These are phyloP conservation scores for Hirundo rustica DNA, from an alignment of 2,797 vertebrate genomes.

Conservation along the genomic window DNA sequence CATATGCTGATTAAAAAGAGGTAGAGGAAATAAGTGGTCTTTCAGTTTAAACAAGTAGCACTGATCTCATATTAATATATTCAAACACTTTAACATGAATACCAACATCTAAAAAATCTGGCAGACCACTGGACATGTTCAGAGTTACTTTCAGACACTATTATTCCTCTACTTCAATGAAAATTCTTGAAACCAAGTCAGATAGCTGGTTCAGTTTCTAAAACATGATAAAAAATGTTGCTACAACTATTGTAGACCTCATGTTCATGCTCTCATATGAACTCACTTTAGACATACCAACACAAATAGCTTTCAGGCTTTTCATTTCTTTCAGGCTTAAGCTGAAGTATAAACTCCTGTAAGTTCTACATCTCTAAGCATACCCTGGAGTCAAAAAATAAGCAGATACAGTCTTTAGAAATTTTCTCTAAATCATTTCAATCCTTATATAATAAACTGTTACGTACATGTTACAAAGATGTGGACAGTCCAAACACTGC, in stretches of 20 bases:
- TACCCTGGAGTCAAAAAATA: background rate
- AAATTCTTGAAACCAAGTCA: background rate
- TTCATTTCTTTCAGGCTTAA: background rate
- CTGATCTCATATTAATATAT: background rate
- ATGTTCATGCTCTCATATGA: background rate
- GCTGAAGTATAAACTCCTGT: background rate
- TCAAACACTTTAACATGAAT: background rate
- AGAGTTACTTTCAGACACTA: background rate
- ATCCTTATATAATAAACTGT: background rate
- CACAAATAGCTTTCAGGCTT: background rate
- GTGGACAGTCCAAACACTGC: conserved; percentile 88
- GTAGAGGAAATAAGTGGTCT: background rate
- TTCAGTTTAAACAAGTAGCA: background rate
- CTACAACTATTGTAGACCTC: background rate
- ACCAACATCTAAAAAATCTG: background rate
- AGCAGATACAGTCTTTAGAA: background rate
- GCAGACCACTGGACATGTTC: background rate
- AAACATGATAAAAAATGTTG: background rate
- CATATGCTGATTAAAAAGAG: background rate
- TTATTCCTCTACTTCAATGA: background rate
- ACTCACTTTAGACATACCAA: background rate
- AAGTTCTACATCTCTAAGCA: background rate
- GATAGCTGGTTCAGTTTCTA: background rate
- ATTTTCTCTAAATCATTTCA: background rate
- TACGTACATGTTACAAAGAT: conserved; percentile 97